Evolutionary conservation across 1,140 invertebrate species (phyloP).

Genomic region (Pararge aegeria): DNA sequence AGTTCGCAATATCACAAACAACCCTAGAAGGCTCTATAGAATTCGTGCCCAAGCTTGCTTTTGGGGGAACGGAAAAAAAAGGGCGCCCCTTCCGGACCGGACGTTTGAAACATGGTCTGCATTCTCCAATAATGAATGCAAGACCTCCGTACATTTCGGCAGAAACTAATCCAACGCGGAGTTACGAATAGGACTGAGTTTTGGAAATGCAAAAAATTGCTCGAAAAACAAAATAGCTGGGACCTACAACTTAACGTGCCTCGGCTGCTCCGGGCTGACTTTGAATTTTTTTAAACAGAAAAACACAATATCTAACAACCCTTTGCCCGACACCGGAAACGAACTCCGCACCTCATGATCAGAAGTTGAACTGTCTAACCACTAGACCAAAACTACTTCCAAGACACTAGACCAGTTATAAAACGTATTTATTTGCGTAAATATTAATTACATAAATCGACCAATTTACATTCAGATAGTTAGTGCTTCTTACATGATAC

Average conservation of each 20-base stretch:
- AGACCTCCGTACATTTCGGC: conserved; percentile 41
- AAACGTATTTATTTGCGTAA: too few relatives aligned
- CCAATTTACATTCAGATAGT: too few relatives aligned
- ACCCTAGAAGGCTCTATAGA: conserved; percentile 28
- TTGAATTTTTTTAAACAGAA: too few relatives aligned
- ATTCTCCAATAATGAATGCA: conserved; percentile 55
- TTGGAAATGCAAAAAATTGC: not conserved
- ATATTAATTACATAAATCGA: too few relatives aligned
- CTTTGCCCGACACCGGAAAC: too few relatives aligned
- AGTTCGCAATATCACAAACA: conserved; percentile 24
- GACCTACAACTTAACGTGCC: not conserved
- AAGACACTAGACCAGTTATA: too few relatives aligned
- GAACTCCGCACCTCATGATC: too few relatives aligned
- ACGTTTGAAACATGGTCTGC: conserved; percentile 44
- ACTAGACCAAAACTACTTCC: too few relatives aligned
- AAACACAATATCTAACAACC: too few relatives aligned
- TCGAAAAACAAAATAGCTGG: not conserved
- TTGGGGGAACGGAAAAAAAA: conserved; percentile 46
- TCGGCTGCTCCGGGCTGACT: too few relatives aligned
- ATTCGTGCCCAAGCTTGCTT: conserved; percentile 43
- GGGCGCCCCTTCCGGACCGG: conserved; percentile 32
- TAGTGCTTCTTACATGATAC: too few relatives aligned
- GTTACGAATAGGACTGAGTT: not conserved
- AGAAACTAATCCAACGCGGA: conserved; percentile 45
- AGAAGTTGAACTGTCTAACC: too few relatives aligned